Conservation (phyloP, 2,888 invertebrate genomes). For the Macrophya alboannulata region DNA sequence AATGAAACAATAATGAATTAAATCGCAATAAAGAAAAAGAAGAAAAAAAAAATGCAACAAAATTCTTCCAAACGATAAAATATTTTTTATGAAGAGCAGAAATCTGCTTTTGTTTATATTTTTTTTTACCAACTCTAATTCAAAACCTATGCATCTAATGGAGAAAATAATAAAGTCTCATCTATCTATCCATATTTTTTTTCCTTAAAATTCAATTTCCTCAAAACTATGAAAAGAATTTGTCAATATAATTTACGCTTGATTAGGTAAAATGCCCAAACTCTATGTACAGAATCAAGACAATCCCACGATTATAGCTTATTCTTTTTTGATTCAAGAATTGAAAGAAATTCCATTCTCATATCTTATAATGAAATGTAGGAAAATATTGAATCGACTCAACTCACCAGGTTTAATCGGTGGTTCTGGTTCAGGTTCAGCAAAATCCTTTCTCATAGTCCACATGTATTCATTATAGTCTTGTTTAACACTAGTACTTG, state of each 20-base stretch:
- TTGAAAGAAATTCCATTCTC: background rate
- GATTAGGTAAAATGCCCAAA: background rate
- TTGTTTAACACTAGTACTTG: conserved; percentile 92
- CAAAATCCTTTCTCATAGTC: conserved; percentile 95
- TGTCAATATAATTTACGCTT: background rate
- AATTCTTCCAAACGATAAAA: background rate
- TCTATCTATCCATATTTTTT: background rate
- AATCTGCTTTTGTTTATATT: too few relatives aligned
- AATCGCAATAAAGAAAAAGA: too few relatives aligned
- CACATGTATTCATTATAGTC: conserved; percentile 96
- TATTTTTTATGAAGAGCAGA: too few relatives aligned
- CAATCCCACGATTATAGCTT: background rate
- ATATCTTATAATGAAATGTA: background rate
- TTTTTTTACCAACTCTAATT: background rate
- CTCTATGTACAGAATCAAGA: background rate
- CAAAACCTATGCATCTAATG: background rate
- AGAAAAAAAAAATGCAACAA: background rate
- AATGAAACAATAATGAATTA: too few relatives aligned
- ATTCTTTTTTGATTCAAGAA: background rate
- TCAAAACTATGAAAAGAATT: background rate
- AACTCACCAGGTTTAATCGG: conserved; percentile 73
- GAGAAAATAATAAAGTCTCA: background rate
- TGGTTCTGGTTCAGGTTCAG: conserved; percentile 88
- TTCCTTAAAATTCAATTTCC: background rate
- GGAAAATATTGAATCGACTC: background rate